A percentile compares a stretch with the other conserved stretches of the same genome.
These are phyloP conservation scores for Zosterops pallidus DNA, from an alignment of 2,113 vertebrate species.

Conservation along the genomic window DNA sequence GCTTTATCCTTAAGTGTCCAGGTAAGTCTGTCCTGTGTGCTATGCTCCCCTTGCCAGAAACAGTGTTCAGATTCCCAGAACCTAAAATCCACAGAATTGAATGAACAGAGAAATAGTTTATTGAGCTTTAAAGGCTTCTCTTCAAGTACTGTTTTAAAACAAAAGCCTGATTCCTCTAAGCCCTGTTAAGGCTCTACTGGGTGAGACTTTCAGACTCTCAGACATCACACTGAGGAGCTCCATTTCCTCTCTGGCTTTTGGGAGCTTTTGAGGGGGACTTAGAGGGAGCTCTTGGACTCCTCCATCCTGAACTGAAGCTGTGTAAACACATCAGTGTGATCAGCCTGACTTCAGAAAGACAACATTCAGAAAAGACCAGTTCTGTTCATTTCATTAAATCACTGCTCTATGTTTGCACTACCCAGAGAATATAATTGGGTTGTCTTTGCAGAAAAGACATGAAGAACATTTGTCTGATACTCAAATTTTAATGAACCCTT, in stretches of 20 bases:
- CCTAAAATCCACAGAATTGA: neutral
- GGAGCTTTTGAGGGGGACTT: neutral
- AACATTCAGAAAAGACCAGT: neutral
- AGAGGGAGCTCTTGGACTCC: slow-evolving; percentile 18
- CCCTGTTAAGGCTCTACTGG: neutral
- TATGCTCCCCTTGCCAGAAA: neutral
- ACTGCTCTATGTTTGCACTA: neutral
- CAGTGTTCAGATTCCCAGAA: fast-evolving
- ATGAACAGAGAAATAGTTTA: neutral
- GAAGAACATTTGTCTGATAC: neutral
- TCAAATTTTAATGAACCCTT: neutral
- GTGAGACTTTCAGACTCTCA: neutral
- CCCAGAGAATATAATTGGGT: neutral
- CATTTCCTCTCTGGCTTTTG: slow-evolving; percentile 36
- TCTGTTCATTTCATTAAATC: neutral
- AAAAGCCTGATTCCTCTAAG: slow-evolving; percentile 33
- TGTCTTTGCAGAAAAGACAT: neutral
- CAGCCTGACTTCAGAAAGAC: neutral
- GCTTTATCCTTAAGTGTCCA: neutral
- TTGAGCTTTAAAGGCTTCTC: neutral
- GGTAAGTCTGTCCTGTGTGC: neutral
- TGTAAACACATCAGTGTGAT: neutral
- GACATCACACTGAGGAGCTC: neutral
- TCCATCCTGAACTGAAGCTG: neutral
- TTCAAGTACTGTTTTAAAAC: neutral